phyloP scores from a whole-genome alignment of 2,888 invertebrate species.

The Euplexia lucipara region DNA sequence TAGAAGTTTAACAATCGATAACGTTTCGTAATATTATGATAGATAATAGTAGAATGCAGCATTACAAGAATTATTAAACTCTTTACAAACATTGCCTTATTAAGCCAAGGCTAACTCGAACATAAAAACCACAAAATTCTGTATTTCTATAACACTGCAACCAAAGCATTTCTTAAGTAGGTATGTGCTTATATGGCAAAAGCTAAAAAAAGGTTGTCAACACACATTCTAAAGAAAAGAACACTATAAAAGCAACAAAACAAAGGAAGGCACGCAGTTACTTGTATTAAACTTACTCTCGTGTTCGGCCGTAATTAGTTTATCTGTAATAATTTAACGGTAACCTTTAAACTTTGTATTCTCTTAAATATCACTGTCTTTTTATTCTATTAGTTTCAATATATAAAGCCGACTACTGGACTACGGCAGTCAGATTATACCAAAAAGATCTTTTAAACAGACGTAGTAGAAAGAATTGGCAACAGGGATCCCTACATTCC shows the following conservation, averaged over 20 bases:
- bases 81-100: not conserved
- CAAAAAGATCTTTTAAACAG: not conserved
- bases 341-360: constrained; percentile 39
- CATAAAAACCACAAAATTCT: not conserved
- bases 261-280: constrained; percentile 34
- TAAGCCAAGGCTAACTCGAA: not conserved
- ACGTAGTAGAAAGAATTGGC: too few relatives aligned
- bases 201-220: constrained; percentile 8
- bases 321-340: constrained; percentile 84
- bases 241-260: constrained; percentile 29
- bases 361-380: not conserved
- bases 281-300: constrained; percentile 82
- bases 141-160: constrained; percentile 29
- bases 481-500: not conserved
- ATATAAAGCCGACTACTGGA: constrained; percentile 21
- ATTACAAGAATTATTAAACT: constrained; percentile 17
- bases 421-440: constrained; percentile 7
- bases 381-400: constrained; percentile 13
- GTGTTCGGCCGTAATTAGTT: constrained; percentile 82
- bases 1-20: constrained; percentile 16
- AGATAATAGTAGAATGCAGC: constrained; percentile 1
- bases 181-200: constrained; percentile 4
- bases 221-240: not conserved
- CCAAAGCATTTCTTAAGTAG: constrained; percentile 44
- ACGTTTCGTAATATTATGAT: constrained; percentile 17